Evolutionary conservation across 2,113 vertebrate species (phyloP), one percentile per base, ranked within the genome.

Genomic region (Nettapus auritus): DNA sequence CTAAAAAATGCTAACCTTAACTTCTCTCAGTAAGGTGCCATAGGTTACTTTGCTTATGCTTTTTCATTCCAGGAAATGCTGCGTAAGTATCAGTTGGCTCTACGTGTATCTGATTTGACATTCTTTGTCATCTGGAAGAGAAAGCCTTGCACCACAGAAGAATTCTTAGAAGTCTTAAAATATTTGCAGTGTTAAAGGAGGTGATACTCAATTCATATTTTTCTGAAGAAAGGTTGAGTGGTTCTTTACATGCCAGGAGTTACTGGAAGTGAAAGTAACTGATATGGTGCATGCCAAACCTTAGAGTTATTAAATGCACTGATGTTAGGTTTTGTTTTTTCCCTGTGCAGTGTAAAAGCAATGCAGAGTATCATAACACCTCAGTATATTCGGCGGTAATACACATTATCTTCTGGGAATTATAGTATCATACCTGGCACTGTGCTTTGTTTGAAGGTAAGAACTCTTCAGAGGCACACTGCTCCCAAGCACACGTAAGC

Each of bases 261-360:
- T 88, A 48, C 73, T 84, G 77, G 56, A 86, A 92, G 42, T 83
- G 88, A 86, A 93, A 86, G 67, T 64, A 78, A 42, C 29, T 38
- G 5, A 28, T 74, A 48, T 44, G 13, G 48, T 84, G 42, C 34
- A 8, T 81, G 25, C 20, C 34, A 75, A 56, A 82, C 71, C 34
- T 75, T 50, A 42, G 25, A 40, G 52, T 81, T 90, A 67, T 26
- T 86, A 67, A 90, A 63, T 62, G 64, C 13, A 28, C 20, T 71
- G 77, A 52, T 86, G 60, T 16, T 67, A 44, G 44, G 42, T 90
- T 90, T 46, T 75, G 26, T 62, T 42, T 91, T 95, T 88, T 82
- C 10, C 71, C 56, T 76, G 44, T 48, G 56, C 31, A 52, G 29
- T 23, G 31, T 81, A 74, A 87, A 91, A 86, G 52, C 59, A 95